phyloP scores from a whole-genome alignment of 2,888 invertebrate species.

The Orchesella flavescens region DNA sequence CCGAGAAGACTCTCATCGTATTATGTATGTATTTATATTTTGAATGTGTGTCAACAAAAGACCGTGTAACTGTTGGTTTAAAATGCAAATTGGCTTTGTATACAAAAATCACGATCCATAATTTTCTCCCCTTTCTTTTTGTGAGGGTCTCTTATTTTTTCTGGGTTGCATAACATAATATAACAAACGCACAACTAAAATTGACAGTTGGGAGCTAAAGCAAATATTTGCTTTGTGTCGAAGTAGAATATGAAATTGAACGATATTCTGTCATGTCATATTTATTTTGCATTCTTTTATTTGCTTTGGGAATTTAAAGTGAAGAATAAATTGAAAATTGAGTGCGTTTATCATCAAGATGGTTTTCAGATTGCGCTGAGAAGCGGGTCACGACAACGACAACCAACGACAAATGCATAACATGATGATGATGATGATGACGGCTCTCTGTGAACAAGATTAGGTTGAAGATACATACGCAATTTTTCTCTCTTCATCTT shows the following conservation, averaged over 20 bases:
- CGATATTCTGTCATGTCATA: neutral
- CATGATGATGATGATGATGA: no score
- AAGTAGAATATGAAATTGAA: neutral
- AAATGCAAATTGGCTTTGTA: neutral
- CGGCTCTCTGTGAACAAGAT: slow-evolving; percentile 9
- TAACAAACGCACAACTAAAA: neutral
- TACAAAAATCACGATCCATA: slow-evolving; percentile 34
- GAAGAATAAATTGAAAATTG: no score
- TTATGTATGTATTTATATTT: no score
- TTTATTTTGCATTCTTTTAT: no score
- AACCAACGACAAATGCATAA: neutral
- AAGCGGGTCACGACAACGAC: slow-evolving; percentile 26
- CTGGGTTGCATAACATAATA: slow-evolving; percentile 9
- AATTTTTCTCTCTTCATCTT: neutral
- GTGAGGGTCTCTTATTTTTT: neutral
- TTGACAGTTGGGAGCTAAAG: neutral
- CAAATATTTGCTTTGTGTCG: slow-evolving; percentile 37
- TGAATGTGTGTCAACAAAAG: no score
- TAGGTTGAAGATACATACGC: neutral
- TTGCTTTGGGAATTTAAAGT: neutral
- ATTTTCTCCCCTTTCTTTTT: slow-evolving; percentile 17
- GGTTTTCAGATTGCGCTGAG: slow-evolving; percentile 1
- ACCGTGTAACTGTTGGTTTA: no score
- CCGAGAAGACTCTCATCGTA: no score
- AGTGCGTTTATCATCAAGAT: no score